These are phyloP conservation scores for Leptogaster cylindrica DNA, from an alignment of 2,888 invertebrate genomes.

Conservation along the genomic window DNA sequence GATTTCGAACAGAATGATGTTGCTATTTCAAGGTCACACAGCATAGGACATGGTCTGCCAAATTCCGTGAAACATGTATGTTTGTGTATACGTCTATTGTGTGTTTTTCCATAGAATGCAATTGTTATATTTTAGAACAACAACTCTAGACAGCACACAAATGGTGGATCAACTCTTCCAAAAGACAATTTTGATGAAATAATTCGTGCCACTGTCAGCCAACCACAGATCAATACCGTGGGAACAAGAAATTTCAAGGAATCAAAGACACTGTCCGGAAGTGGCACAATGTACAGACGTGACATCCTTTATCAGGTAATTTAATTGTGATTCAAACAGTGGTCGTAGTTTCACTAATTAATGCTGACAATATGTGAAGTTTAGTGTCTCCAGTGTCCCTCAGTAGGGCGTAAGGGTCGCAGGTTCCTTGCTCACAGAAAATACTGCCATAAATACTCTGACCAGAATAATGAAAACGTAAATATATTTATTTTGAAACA, in stretches of 20 bases:
- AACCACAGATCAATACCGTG: slow-evolving; percentile 63
- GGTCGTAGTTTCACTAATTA: too few relatives aligned
- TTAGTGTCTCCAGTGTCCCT: too few relatives aligned
- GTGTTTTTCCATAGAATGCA: too few relatives aligned
- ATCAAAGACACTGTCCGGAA: slow-evolving; percentile 63
- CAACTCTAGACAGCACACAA: slow-evolving; percentile 53
- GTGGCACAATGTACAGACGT: slow-evolving; percentile 82
- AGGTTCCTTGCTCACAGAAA: background rate
- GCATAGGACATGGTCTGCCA: slow-evolving; percentile 56
- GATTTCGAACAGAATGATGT: slow-evolving; percentile 53
- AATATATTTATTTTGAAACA: too few relatives aligned
- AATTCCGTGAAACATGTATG: too few relatives aligned
- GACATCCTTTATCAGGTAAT: slow-evolving; percentile 90
- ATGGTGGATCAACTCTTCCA: slow-evolving; percentile 51
- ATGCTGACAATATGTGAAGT: slow-evolving; percentile 60
- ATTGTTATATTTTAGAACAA: slow-evolving; percentile 51
- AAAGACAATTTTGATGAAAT: slow-evolving; percentile 49
- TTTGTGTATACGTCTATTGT: too few relatives aligned
- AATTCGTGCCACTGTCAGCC: slow-evolving; percentile 71
- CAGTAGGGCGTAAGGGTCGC: background rate
- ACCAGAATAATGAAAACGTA: slow-evolving; percentile 20
- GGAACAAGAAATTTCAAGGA: slow-evolving; percentile 49
- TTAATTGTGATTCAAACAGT: slow-evolving; percentile 51
- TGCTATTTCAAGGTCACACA: slow-evolving; percentile 57
- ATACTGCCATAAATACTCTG: slow-evolving; percentile 6